Evolutionary conservation across 2,113 vertebrate species (phyloP), one percentile per base, ranked within the genome.

Genomic region (Crocuta crocuta): DNA sequence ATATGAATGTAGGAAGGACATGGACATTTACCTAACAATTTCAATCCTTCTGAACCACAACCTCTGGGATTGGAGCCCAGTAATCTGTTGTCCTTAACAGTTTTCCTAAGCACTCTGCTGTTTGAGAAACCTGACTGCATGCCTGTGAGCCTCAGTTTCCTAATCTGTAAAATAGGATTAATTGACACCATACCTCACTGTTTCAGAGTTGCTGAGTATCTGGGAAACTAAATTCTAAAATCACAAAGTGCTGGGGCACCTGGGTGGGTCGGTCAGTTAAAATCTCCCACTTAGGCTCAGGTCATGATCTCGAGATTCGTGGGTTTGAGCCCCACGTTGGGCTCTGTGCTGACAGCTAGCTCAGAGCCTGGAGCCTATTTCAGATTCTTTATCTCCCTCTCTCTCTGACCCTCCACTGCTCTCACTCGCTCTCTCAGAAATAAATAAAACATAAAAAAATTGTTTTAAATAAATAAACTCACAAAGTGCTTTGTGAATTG

Each of bases 201-300:
- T n/a, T 91, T 89, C 65, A 82, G 80, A 68, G 45, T 43, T 74
- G 8, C 9, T 53, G 43, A 82, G 80, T 76, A 68, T 15, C 48
- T 1, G n/a, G 17, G 19, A 82, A 97, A 93, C 91, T 85, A 35
- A 11, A n/a, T 82, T 66, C 19, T 35, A 31, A 95, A 96, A 86
- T 2, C 53, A 2, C 33, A 16, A 68, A 80, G n/a, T 65, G n/a
- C 55, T 68, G 39, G 39, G 39, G 3, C 39, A 39, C 39, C 39
- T 39, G 39, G 39, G 39, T 39, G 39, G 39, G 3, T 39, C 3
- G 39, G 39, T 39, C 39, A 39, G 39, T 39, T 39, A 39, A 39
- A 39, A 39, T 39, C 39, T 39, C 39, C 39, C 39, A 39, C 39
- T 39, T 39, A 39, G 39, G 39, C 39, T 39, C 39, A 39, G 39